These are phyloP conservation scores for Pandemis corylana DNA, from an alignment of 2,888 invertebrate genomes.

Conservation along the genomic window DNA sequence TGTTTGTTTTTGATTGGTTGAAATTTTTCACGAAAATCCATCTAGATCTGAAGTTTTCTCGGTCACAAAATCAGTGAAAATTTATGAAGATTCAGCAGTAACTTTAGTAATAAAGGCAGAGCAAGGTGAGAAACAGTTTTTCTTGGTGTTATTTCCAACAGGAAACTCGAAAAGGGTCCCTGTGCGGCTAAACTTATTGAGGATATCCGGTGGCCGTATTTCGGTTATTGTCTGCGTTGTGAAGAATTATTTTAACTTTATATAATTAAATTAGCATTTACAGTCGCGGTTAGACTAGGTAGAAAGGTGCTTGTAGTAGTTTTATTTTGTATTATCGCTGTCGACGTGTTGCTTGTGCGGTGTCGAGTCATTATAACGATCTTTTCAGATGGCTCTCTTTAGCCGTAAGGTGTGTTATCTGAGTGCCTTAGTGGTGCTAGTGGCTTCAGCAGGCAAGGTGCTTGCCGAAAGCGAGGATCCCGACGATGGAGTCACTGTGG, in stretches of 20 bases:
- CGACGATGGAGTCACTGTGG: constrained; percentile 71
- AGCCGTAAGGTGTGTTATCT: constrained; percentile 60
- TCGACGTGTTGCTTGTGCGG: constrained; percentile 30
- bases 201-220: constrained; percentile 70
- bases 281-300: constrained; percentile 32
- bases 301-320: constrained; percentile 13
- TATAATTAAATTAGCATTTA: constrained; percentile 63
- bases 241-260: constrained; percentile 45
- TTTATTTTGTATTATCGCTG: constrained; percentile 18
- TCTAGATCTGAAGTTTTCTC: constrained; percentile 44
- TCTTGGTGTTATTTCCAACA: neutral
- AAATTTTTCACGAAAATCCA: constrained; percentile 48
- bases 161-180: constrained; percentile 17
- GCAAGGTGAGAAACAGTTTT: constrained; percentile 43
- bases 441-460: constrained; percentile 53
- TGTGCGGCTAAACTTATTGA: constrained; percentile 56
- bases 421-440: constrained; percentile 65
- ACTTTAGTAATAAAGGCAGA: constrained; percentile 33
- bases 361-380: constrained; percentile 21
- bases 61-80: constrained; percentile 38
- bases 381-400: constrained; percentile 76
- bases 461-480: constrained; percentile 59
- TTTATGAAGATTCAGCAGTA: constrained; percentile 42
- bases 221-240: constrained; percentile 35
- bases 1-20: constrained; percentile 82